Percentiles rank a stretch among this genome's conserved stretches.
phyloP scores from a whole-genome alignment of 2,113 vertebrate genomes.

The Pholis gunnellus region DNA sequence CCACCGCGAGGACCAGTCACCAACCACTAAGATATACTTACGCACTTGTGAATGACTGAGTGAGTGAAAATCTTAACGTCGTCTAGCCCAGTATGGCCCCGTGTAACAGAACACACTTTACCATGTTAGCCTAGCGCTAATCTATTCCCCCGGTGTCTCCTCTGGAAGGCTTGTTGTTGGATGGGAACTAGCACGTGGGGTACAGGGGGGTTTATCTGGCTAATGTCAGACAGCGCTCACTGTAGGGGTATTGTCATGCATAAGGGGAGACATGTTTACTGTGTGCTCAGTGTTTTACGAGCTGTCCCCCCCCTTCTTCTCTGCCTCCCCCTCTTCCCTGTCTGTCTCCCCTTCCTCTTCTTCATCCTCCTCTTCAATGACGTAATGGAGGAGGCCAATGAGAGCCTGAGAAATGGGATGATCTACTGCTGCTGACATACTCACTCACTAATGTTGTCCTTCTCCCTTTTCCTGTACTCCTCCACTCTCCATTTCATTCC shows the following conservation, averaged over 20 bases:
- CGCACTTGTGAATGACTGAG: constrained; percentile 72
- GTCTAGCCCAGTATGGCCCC: constrained; percentile 48
- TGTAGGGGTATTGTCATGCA: constrained; percentile 89
- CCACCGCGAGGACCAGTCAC: constrained; percentile 63
- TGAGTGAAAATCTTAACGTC: constrained; percentile 69
- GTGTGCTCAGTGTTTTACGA: constrained; percentile 90
- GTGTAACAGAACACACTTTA: constrained; percentile 61
- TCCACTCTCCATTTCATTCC: constrained; percentile 54
- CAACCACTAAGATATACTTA: constrained; percentile 60
- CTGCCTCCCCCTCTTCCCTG: constrained; percentile 58
- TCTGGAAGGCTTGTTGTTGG: constrained; percentile 61
- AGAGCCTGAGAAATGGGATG: constrained; percentile 89
- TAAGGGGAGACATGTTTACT: constrained; percentile 91
- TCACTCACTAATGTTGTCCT: constrained; percentile 76
- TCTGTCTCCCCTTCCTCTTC: constrained; percentile 31
- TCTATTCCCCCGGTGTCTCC: constrained; percentile 72
- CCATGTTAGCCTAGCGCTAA: constrained; percentile 72
- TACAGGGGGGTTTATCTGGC: constrained; percentile 72
- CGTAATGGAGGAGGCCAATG: constrained; percentile 84
- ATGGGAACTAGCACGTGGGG: constrained; percentile 70
- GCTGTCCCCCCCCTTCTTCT: constrained; percentile 78
- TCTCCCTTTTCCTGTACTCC: constrained; percentile 67
- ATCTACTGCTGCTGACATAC: constrained; percentile 85
- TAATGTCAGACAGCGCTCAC: constrained; percentile 87
- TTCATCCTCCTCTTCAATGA: constrained; percentile 77